Evolutionary conservation across 2,888 invertebrate species (phyloP).

Genomic region (Erebia epiphron): DNA sequence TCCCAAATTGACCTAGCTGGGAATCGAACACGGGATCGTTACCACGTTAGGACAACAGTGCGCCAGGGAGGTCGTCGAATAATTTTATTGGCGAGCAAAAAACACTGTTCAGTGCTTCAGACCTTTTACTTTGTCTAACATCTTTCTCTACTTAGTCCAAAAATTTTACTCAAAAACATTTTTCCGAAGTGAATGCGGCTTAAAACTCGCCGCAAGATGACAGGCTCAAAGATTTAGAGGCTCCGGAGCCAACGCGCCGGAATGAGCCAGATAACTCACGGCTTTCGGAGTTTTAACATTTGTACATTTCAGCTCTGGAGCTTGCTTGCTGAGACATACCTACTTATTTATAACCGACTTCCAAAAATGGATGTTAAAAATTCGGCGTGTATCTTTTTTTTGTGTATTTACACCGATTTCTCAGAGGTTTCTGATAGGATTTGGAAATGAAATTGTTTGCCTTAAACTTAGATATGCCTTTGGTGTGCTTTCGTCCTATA

Average conservation of each 20-base stretch:
- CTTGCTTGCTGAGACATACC: not conserved
- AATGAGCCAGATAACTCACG: slow-evolving; percentile 33
- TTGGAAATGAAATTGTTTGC: no score
- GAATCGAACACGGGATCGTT: no score
- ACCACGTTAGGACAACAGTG: no score
- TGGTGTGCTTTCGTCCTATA: no score
- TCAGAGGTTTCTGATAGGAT: no score
- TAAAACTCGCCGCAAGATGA: slow-evolving; percentile 22
- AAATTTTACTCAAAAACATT: not conserved
- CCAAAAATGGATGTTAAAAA: not conserved
- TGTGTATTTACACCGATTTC: no score
- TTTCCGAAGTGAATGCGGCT: slow-evolving; percentile 6
- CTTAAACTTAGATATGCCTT: no score
- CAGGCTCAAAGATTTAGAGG: slow-evolving; percentile 35
- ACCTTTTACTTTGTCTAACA: no score
- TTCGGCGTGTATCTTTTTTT: not conserved
- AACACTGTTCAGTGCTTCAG: no score
- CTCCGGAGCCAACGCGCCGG: slow-evolving; percentile 29
- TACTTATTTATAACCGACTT: not conserved
- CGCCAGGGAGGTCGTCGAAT: no score
- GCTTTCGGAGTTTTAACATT: slow-evolving; percentile 29
- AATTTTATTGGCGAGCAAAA: no score
- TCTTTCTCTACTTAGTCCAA: not conserved
- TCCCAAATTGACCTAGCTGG: no score
- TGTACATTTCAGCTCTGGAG: slow-evolving; percentile 10